These are phyloP conservation scores for Hepsetus odoe DNA, from an alignment of 2,113 vertebrate species.

Conservation along the genomic window DNA sequence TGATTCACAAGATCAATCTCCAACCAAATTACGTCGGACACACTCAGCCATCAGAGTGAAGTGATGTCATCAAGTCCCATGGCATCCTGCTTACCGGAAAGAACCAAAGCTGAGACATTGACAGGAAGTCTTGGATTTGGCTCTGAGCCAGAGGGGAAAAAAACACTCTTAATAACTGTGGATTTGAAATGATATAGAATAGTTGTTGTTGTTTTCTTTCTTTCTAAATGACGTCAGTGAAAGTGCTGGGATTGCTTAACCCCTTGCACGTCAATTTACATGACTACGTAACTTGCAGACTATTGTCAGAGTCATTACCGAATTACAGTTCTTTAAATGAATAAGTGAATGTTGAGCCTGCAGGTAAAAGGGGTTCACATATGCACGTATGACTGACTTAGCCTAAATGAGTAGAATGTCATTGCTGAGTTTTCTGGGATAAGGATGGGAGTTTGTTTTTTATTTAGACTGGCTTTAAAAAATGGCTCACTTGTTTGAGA, in stretches of 20 bases:
- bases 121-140: conserved; percentile 73
- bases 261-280: too few relatives aligned
- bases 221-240: conserved; percentile 59
- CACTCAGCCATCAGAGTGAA: conserved; percentile 45
- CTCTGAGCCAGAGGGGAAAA: conserved; percentile 51
- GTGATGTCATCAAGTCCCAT: conserved; percentile 73
- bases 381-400: background rate
- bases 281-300: conserved; percentile 20
- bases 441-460: conserved; percentile 19
- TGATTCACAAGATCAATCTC: conserved; percentile 69
- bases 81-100: conserved; percentile 75
- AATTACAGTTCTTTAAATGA: background rate
- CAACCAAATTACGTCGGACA: conserved; percentile 53
- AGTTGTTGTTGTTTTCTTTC: background rate
- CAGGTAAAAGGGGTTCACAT: background rate
- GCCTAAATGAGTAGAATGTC: background rate
- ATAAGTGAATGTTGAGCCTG: background rate
- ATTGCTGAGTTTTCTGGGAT: background rate
- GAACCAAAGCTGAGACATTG: conserved; percentile 60
- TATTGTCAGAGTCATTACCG: background rate
- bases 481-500: background rate
- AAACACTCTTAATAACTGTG: conserved; percentile 50
- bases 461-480: conserved; percentile 11
- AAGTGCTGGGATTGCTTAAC: conserved; percentile 41
- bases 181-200: conserved; percentile 30